Conservation (phyloP, 2,113 vertebrate genomes). For the Dissostichus mawsoni region DNA sequence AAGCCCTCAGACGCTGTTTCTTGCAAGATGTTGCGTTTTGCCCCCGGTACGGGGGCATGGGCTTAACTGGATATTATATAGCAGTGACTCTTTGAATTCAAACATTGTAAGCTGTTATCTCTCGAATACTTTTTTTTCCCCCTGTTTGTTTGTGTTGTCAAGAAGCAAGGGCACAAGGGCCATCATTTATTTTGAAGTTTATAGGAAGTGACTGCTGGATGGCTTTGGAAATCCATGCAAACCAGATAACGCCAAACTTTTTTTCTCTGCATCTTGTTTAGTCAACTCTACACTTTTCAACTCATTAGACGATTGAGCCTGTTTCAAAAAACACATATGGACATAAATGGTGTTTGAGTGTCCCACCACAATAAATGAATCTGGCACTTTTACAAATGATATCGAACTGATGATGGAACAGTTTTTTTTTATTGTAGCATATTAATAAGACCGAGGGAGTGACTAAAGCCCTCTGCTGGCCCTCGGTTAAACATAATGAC, state of each 20-base stretch:
- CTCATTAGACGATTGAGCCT: no score
- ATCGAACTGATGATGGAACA: conserved; percentile 44
- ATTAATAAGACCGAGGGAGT: conserved; percentile 57
- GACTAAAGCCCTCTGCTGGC: conserved; percentile 47
- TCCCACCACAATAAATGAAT: not conserved
- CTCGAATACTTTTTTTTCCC: not conserved
- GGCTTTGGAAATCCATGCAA: not conserved
- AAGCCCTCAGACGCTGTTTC: no score
- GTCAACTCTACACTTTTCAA: no score
- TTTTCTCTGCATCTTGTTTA: not conserved
- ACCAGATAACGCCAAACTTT: not conserved
- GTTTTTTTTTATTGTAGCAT: conserved; percentile 49
- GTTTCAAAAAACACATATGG: not conserved
- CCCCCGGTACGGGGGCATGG: no score
- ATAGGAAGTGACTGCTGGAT: not conserved
- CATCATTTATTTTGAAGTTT: no score
- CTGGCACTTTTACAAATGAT: conserved; percentile 31
- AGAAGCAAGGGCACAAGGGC: not conserved
- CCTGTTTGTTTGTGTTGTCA: not conserved
- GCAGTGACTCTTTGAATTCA: not conserved
- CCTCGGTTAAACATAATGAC: conserved; percentile 66
- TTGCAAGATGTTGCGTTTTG: no score
- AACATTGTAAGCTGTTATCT: not conserved
- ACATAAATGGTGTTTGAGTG: not conserved
- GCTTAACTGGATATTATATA: no score